Percentiles rank a stretch among this genome's conserved stretches.
Evolutionary conservation across 2,888 invertebrate genomes (phyloP).

Genomic region (Orthosia gothica): DNA sequence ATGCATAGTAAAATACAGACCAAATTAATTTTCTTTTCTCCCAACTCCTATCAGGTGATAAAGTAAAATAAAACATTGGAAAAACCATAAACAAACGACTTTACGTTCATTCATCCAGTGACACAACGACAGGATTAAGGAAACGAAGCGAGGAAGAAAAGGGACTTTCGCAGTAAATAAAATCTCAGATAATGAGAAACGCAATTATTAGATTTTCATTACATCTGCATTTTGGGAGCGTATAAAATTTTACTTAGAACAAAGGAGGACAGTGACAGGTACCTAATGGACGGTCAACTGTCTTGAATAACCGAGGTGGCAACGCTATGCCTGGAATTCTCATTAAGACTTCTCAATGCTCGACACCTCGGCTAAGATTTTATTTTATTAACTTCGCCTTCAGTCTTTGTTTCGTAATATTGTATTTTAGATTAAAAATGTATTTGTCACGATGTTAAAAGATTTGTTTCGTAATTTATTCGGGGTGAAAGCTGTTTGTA

Average conservation of each 20-base stretch:
- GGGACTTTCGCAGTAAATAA: constrained; percentile 23
- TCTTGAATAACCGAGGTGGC: constrained; percentile 39
- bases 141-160: not conserved
- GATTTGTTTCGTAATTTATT: constrained; percentile 26
- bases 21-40: constrained; percentile 11
- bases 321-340: constrained; percentile 43
- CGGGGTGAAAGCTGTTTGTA: constrained; percentile 37
- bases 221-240: constrained; percentile 25
- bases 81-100: constrained; percentile 27
- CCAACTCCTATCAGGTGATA: not conserved
- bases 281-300: constrained; percentile 31
- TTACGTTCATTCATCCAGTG: constrained; percentile 26
- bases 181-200: constrained; percentile 41
- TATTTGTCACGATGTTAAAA: constrained; percentile 25
- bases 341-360: constrained; percentile 50
- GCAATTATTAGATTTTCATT: constrained; percentile 50
- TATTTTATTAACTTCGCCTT: constrained; percentile 41
- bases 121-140: constrained; percentile 22
- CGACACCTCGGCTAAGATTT: constrained; percentile 29
- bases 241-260: constrained; percentile 20
- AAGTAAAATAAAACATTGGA: constrained; percentile 25
- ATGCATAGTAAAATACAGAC: not conserved
- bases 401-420: constrained; percentile 32
- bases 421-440: constrained; percentile 53
- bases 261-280: constrained; percentile 16